Evolutionary conservation across 2,888 invertebrate species (phyloP), one percentile per base, ranked within the genome.

Genomic region (Catocala sponsa): DNA sequence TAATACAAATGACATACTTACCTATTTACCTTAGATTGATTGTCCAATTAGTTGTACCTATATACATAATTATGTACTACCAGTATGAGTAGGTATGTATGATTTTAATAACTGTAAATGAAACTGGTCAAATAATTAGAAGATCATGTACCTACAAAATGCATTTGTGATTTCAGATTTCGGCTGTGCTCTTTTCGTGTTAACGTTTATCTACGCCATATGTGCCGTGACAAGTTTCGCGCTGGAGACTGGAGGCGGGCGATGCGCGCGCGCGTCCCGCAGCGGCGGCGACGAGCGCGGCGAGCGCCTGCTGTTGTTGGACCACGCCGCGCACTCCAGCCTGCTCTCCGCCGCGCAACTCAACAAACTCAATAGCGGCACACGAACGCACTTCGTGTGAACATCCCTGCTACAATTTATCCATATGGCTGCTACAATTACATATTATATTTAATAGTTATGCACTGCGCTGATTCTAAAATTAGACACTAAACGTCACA

Each of bases 241-340:
- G 0, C 63, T 91, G 10, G 92, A 92, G 77, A 89, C 89, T 0
- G 88, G 88, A 25, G 78, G 84, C 32, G 86, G 87, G 0, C 76
- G 85, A 4, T 87, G 90, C 67, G 83, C 82, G 0, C 86, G 85
- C 43, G 76, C 83, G 0, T 60, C 72, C 0, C 79, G 82, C 12
- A 71, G 79, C 9, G 63, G 78, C 6, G 82, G 79, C 61, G 91
- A 91, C 71, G 92, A 91, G 72, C 83, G 92, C 33, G 94, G 93
- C 43, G 94, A 94, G 57, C 81, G 93, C 0, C 75, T 94, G 5
- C 72, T 94, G 6, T 74, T 94, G 6, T 84, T 94, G 0, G 94
- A 94, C 79, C 94, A 93, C 77, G 90, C 91, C 1, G 92, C 94
- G 0, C 93, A 94, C 68, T 94, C 91, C 68, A 93, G 91, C 76